These are phyloP conservation scores for Hypsopygia costalis DNA, from an alignment of 2,888 invertebrate species.

Conservation along the genomic window DNA sequence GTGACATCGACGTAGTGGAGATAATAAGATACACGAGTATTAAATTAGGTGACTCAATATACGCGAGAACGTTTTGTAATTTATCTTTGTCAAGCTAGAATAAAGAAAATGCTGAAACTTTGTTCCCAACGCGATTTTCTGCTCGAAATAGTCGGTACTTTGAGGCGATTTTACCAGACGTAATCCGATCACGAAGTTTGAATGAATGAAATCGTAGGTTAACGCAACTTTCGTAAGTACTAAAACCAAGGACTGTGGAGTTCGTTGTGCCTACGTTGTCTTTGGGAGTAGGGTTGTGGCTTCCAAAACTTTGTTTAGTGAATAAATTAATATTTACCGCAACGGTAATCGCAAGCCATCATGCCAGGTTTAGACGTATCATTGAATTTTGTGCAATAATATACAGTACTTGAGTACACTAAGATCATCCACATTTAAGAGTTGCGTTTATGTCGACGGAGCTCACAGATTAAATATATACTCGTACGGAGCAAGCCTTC, in stretches of 20 bases:
- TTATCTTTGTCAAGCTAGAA: constrained; percentile 28
- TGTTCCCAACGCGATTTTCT: constrained; percentile 27
- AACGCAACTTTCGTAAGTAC: neutral
- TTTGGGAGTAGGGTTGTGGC: neutral
- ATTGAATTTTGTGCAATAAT: no score
- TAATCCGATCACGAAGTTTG: constrained; percentile 21
- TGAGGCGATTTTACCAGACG: constrained; percentile 31
- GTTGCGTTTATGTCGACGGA: no score
- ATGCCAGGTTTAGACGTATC: no score
- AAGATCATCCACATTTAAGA: no score
- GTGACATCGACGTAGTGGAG: no score
- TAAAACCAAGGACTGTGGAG: neutral
- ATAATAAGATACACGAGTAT: constrained; percentile 2
- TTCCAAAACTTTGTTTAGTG: neutral
- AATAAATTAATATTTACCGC: no score
- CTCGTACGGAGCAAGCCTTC: no score
- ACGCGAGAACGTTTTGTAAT: constrained; percentile 20
- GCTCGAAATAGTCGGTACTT: constrained; percentile 23
- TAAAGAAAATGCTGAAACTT: constrained; percentile 23
- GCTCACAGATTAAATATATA: no score
- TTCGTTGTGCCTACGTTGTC: neutral
- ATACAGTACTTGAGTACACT: no score
- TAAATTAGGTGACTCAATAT: neutral
- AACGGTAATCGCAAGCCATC: no score
- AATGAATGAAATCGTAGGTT: constrained; percentile 1